Evolutionary conservation across 2,888 invertebrate genomes (phyloP).

Genomic region (Dysmachus trigonus): DNA sequence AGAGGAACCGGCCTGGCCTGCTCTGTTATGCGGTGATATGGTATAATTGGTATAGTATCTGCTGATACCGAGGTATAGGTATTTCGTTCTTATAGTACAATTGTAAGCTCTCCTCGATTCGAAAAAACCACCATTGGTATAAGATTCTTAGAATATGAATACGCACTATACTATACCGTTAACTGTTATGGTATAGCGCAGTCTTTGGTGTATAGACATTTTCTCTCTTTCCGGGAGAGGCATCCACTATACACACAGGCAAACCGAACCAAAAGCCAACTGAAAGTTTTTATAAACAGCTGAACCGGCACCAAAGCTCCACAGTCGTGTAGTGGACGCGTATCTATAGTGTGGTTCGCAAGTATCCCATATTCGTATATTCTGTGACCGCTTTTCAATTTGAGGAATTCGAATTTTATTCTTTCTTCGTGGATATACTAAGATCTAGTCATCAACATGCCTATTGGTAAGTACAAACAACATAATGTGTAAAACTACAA

Average conservation of each 20-base stretch:
- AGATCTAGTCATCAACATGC: constrained; percentile 29
- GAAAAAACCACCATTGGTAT: neutral
- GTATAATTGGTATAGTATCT: no score
- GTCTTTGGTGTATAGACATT: neutral
- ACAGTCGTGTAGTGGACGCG: constrained; percentile 17
- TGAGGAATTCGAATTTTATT: neutral
- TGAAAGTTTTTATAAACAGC: constrained; percentile 15
- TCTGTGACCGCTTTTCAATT: neutral
- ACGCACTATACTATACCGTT: neutral
- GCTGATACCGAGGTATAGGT: no score
- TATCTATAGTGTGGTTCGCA: neutral
- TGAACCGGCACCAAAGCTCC: neutral
- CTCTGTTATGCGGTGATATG: neutral
- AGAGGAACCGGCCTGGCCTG: neutral
- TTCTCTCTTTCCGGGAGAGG: neutral
- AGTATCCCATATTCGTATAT: no score
- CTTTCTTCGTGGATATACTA: neutral
- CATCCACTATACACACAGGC: neutral
- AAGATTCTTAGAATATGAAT: neutral
- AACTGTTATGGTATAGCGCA: neutral
- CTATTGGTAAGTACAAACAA: constrained; percentile 32
- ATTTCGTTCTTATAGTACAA: no score
- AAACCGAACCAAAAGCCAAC: neutral
- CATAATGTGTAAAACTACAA: neutral
- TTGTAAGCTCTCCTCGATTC: neutral